Percentiles rank a stretch among this genome's conserved stretches.
Conservation (phyloP, 2,888 invertebrate genomes). For the Eumerus sabulonum region DNA sequence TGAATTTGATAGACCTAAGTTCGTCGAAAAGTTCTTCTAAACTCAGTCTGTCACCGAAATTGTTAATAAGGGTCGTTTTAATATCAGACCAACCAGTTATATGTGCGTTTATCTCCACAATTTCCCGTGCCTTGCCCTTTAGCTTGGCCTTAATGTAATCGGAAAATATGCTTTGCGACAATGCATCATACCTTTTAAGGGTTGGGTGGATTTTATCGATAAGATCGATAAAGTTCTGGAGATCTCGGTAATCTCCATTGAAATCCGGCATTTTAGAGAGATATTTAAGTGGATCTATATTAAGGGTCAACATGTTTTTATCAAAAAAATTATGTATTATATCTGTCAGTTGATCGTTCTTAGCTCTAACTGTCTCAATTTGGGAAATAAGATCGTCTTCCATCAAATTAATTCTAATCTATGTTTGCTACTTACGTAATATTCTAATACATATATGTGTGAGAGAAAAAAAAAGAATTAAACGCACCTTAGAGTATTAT, state of each 20-base stretch:
- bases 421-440: too few relatives aligned
- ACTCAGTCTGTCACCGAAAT: conserved; percentile 45
- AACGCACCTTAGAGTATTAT: too few relatives aligned
- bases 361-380: too few relatives aligned
- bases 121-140: background rate
- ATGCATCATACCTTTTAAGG: conserved; percentile 10
- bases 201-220: conserved; percentile 17
- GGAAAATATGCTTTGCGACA: conserved; percentile 19
- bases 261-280: conserved; percentile 25
- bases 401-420: too few relatives aligned
- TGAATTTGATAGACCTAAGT: conserved; percentile 23
- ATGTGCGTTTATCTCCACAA: conserved; percentile 16
- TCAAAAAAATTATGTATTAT: conserved; percentile 9
- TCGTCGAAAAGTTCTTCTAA: conserved; percentile 41
- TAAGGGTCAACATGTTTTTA: conserved; percentile 7
- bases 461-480: too few relatives aligned
- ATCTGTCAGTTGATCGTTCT: conserved; percentile 5
- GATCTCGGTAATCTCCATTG: conserved; percentile 21
- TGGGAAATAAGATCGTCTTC: too few relatives aligned
- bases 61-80: conserved; percentile 21
- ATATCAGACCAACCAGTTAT: conserved; percentile 17
- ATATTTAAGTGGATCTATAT: conserved; percentile 27
- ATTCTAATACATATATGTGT: too few relatives aligned
- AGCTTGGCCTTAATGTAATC: conserved; percentile 13
- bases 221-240: too few relatives aligned